A percentile compares a stretch with the other conserved stretches of the same genome.
These are phyloP conservation scores for Heterodera carotae DNA, from an alignment of 1,140 invertebrate genomes.

Conservation along the genomic window DNA sequence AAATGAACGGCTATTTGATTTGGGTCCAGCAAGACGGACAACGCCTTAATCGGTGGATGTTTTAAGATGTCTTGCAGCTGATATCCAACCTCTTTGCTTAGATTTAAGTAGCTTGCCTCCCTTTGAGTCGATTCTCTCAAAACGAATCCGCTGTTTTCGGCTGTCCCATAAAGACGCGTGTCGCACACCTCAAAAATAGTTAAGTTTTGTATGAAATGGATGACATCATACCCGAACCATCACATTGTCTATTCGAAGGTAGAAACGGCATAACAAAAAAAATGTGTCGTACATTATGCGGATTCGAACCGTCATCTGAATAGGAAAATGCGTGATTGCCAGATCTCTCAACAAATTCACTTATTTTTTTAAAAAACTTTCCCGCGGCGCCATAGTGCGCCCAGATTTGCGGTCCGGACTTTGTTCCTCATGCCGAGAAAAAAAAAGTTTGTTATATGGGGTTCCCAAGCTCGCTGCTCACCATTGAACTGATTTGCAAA, in stretches of 20 bases:
- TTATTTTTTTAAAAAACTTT: no score
- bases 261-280: constrained; percentile 86
- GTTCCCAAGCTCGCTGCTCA: no score
- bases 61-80: neutral
- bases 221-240: constrained; percentile 11
- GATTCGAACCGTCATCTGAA: constrained; percentile 70
- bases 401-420: no score
- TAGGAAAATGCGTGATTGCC: neutral
- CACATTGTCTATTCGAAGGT: constrained; percentile 81
- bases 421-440: no score
- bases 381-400: no score
- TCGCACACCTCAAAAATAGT: constrained; percentile 82
- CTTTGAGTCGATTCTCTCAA: constrained; percentile 57
- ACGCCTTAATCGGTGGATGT: constrained; percentile 16
- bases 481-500: no score
- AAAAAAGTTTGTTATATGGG: no score
- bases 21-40: constrained; percentile 22
- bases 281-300: constrained; percentile 91
- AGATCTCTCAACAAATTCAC: no score
- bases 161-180: constrained; percentile 84
- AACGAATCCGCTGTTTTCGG: constrained; percentile 43
- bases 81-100: constrained; percentile 26
- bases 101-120: constrained; percentile 43
- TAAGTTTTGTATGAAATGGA: constrained; percentile 45
- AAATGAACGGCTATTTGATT: constrained; percentile 22